Evolutionary conservation across 2,888 invertebrate genomes (phyloP), one percentile per base, ranked within the genome.

Genomic region (Acleris cristana): DNA sequence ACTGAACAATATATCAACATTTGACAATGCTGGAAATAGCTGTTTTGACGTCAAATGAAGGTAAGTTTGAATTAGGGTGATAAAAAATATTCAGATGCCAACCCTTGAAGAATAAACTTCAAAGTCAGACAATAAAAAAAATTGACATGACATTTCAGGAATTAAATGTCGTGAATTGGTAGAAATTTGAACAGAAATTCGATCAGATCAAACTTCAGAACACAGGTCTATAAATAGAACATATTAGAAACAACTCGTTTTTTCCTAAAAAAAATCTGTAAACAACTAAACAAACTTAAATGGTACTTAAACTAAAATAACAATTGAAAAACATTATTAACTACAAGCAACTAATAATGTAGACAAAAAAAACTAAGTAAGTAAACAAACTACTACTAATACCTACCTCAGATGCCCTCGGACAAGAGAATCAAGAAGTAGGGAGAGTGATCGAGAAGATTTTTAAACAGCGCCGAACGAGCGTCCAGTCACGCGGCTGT

Each of bases 371-470:
- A n/a, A 59, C 7, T 2, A 49, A 49, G 23, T 10, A 34, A 58
- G 48, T 62, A 48, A 54, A 59, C 26, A 30, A 40, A 40, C 40
- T 52, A 52, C 52, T 52, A 56, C 64, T 52, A 65, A 61, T 76
- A 82, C 84, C 75, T 81, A 82, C 81, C 79, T 78, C 74, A 66
- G 67, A 72, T 71, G 69, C 73, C 72, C 72, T 71, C 72, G 73
- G 70, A 70, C 64, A 76, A 72, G 79, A 82, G 80, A 85, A 75
- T 77, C 80, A 77, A 89, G 86, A 83, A 88, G 84, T 82, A 89
- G 84, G 85, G 84, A 87, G 84, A 85, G 78, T 75, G 75, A 82
- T 78, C 72, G 74, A 88, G 90, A 88, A 90, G 89, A 86, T 80
- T 75, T 76, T 72, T 72, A 73, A 40, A 76, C 70, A 66, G 72